Evolutionary conservation across 2,797 vertebrate genomes (phyloP).

Genomic region (Cottoperca gobio): DNA sequence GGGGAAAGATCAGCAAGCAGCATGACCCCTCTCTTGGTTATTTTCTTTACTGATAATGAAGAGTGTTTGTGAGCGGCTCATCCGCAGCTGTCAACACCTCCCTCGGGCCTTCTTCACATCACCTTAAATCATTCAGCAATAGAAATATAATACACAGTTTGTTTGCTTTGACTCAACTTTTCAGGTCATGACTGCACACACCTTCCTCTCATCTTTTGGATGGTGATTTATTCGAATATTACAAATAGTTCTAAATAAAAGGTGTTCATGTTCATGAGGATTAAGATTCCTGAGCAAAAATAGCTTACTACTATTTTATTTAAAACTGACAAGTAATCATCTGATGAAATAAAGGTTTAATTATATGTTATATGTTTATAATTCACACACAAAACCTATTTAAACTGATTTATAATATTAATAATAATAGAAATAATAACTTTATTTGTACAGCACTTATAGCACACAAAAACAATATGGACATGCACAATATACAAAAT

Average conservation of each 20-base stretch:
- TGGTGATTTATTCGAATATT: neutral
- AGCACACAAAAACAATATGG: no score
- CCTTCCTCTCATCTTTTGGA: neutral
- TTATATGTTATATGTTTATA: no score
- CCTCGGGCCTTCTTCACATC: constrained; percentile 24
- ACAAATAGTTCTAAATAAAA: neutral
- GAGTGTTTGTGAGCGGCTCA: constrained; percentile 31
- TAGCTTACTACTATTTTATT: neutral
- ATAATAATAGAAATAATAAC: no score
- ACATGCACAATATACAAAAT: no score
- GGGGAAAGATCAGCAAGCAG: constrained; percentile 59
- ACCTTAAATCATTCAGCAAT: constrained; percentile 26
- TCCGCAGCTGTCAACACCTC: constrained; percentile 47
- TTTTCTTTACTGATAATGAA: constrained; percentile 60
- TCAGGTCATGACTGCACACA: neutral
- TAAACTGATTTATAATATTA: no score
- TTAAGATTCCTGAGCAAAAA: neutral
- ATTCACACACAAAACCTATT: no score
- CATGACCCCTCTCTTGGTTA: constrained; percentile 38
- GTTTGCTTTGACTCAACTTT: constrained; percentile 31
- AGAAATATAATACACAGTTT: constrained; percentile 27
- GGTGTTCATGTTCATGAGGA: neutral
- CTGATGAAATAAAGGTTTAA: no score
- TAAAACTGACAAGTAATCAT: neutral
- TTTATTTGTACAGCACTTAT: no score